Evolutionary conservation across 2,113 vertebrate genomes (phyloP).

Genomic region (Perca flavescens): DNA sequence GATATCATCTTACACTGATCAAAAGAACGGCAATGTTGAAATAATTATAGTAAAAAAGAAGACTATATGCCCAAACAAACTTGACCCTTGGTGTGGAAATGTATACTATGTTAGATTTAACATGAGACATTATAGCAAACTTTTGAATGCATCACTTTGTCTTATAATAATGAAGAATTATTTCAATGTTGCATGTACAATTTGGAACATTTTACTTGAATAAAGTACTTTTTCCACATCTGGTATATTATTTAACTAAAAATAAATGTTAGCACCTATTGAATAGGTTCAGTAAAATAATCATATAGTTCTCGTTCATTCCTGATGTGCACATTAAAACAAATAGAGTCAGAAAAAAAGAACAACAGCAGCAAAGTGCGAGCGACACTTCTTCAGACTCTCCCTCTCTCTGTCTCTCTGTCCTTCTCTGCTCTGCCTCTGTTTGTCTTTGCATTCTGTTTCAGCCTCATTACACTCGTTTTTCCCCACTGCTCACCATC

Average conservation of each 20-base stretch:
- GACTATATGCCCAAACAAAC: not conserved
- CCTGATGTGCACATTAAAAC: not conserved
- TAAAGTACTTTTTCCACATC: slow-evolving; percentile 40
- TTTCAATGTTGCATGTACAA: not conserved
- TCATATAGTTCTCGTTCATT: slow-evolving; percentile 3
- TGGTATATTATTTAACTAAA: slow-evolving; percentile 16
- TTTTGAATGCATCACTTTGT: not conserved
- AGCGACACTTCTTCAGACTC: slow-evolving; percentile 39
- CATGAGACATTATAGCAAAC: not conserved
- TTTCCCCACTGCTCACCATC: slow-evolving; percentile 49
- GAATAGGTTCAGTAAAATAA: not conserved
- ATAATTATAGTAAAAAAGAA: not conserved
- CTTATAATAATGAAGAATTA: not conserved
- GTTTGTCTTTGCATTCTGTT: slow-evolving; percentile 72
- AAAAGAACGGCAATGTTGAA: not conserved
- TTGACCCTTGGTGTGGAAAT: not conserved
- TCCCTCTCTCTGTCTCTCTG: slow-evolving; percentile 36
- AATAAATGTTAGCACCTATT: not conserved
- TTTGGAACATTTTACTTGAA: not conserved
- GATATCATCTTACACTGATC: not conserved
- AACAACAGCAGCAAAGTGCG: not conserved
- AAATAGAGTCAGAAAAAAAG: slow-evolving; percentile 15
- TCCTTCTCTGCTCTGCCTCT: slow-evolving; percentile 67
- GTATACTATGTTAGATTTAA: not conserved
- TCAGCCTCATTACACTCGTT: slow-evolving; percentile 68